Evolutionary conservation across 2,797 vertebrate species (phyloP), one percentile per base, ranked within the genome.

Genomic region (Dicrostonyx torquatus): DNA sequence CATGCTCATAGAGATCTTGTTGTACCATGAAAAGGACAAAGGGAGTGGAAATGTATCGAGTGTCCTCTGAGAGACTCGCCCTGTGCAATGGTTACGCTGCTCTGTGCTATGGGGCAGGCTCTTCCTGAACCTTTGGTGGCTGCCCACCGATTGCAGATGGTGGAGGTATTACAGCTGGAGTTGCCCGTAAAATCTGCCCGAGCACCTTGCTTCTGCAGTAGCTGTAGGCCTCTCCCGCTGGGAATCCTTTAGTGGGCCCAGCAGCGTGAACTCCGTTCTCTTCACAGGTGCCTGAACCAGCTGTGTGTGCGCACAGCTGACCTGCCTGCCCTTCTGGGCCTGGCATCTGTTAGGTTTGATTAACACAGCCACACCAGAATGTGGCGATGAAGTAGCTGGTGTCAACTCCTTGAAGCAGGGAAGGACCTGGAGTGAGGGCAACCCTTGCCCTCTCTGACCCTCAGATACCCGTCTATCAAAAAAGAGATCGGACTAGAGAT

Each of bases 21-120:
- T 55, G 48, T 26, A 14, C 20, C 76, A 4, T 1, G 45, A 64
- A 78, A 89, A 66, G 29, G 40, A 75, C 0, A 11, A 70, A 77
- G 8, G 87, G 66, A 29, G 6, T 31, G 48, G 26, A n/a, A 1
- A 0, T 43, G n/a, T 48, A 5, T 14, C 8, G 10, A 10, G 6
- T 2, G 18, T 79, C 68, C 4, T 2, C 80, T 29, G 43, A 31
- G 83, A 91, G 79, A 68, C 34, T 13, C 1, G 60, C 31, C 18
- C 45, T 0, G 5, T 0, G 29, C 15, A 13, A 2, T 15, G n/a
- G 73, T 50, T 55, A 62, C 1, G 15, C 18, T 1, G 45, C 73
- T 55, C 22, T 29, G 24, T 68, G 24, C 37, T 37, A 0, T 0
- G 12, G 77, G 72, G 7, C 2, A 6, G 75, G 17, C 2, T 40